These are phyloP conservation scores for Drosophila miranda DNA, from an alignment of 1,140 invertebrate genomes.

Conservation along the genomic window DNA sequence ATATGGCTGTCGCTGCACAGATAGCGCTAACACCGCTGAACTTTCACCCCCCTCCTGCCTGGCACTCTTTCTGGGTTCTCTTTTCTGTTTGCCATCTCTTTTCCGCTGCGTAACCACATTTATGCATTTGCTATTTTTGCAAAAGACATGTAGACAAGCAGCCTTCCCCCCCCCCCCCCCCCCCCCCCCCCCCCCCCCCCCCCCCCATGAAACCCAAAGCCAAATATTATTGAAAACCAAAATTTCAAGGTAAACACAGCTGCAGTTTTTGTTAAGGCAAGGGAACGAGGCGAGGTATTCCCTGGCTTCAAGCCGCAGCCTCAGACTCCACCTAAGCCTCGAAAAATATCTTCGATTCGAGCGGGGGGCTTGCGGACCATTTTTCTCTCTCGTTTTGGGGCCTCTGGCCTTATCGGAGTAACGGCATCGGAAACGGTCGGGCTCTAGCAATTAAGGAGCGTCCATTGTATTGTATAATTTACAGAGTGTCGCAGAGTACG, in stretches of 20 bases:
- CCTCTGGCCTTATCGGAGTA: slow-evolving; percentile 48
- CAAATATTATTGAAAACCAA: slow-evolving; percentile 77
- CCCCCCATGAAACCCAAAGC: slow-evolving; percentile 40
- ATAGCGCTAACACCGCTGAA: slow-evolving; percentile 69
- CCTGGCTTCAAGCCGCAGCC: no score
- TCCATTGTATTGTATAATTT: slow-evolving; percentile 58
- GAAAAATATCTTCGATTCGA: slow-evolving; percentile 28
- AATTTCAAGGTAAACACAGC: slow-evolving; percentile 76
- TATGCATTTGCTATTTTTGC: slow-evolving; percentile 77
- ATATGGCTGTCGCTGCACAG: slow-evolving; percentile 75
- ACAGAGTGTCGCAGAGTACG: slow-evolving; percentile 70
- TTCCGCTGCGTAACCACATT: slow-evolving; percentile 52
- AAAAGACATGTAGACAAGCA: slow-evolving; percentile 69
- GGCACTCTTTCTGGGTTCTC: background rate
- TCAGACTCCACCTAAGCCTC: slow-evolving; percentile 14
- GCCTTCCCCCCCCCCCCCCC: slow-evolving; percentile 21
- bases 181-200: slow-evolving; percentile 10
- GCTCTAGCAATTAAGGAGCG: slow-evolving; percentile 57
- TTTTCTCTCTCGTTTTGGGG: slow-evolving; percentile 12
- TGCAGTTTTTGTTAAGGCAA: slow-evolving; percentile 51
- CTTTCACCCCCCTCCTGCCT: slow-evolving; percentile 30
- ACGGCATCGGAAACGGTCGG: slow-evolving; percentile 47
- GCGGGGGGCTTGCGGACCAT: background rate
- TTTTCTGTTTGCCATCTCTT: slow-evolving; percentile 23
- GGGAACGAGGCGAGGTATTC: slow-evolving; percentile 1